These are phyloP conservation scores for Myiopsitta monachus DNA, from an alignment of 2,113 vertebrate species.

Conservation along the genomic window DNA sequence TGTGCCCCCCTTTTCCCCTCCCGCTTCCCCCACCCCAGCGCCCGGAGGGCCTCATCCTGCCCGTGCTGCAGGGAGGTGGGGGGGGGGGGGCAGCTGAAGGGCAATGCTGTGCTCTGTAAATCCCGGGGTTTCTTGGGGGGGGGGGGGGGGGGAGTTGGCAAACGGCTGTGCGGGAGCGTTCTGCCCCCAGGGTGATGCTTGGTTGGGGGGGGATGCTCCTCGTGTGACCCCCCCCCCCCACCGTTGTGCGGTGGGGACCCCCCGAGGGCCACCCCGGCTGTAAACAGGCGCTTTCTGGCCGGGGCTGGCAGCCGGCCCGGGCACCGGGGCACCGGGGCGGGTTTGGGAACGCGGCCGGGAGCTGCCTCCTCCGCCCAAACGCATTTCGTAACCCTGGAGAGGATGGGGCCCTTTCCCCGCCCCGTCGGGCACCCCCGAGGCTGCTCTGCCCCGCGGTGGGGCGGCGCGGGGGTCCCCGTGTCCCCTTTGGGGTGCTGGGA, in stretches of 20 bases:
- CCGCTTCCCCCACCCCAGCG: no score
- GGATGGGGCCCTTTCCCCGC: background rate
- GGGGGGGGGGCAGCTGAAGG: no score
- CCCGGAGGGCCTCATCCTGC: background rate
- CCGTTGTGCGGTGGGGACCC: background rate
- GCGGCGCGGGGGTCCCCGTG: fast-evolving
- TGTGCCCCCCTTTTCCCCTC: background rate
- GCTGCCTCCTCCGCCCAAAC: constrained; percentile 22
- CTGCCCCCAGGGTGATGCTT: background rate
- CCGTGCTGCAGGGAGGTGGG: no score
- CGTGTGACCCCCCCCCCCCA: background rate
- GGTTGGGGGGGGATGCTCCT: no score
- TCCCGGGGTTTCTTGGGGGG: no score
- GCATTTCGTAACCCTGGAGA: constrained; percentile 18
- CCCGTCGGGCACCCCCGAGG: fast-evolving
- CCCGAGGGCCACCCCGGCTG: background rate
- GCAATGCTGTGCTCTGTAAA: no score
- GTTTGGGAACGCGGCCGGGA: background rate
- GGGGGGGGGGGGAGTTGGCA: background rate
- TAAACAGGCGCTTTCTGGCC: background rate
- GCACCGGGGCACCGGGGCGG: background rate
- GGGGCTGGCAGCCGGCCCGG: background rate
- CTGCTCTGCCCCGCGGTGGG: fast-evolving
- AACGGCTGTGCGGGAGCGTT: background rate
- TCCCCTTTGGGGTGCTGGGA: background rate